Evolutionary conservation across 2,888 invertebrate species (phyloP).

Genomic region (Xestia ashworthii): DNA sequence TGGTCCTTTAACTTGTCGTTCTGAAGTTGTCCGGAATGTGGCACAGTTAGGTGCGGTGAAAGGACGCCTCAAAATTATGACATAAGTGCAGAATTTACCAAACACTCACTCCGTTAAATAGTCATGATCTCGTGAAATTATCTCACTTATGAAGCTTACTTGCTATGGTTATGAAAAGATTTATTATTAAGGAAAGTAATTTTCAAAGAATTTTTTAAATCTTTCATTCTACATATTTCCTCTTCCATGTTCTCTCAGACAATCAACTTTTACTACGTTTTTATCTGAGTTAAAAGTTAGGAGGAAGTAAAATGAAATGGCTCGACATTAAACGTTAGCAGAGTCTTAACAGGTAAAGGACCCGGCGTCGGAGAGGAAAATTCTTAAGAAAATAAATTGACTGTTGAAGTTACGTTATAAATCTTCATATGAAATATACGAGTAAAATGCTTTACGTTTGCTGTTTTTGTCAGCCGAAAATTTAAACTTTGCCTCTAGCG

Average conservation of each 20-base stretch:
- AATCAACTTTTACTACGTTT: conserved; percentile 66
- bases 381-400: conserved; percentile 49
- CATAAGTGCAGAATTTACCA: conserved; percentile 22
- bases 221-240: conserved; percentile 2
- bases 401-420: conserved; percentile 40
- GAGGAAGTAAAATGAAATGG: conserved; percentile 61
- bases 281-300: conserved; percentile 63
- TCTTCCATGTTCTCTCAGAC: conserved; percentile 49
- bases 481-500: conserved; percentile 32
- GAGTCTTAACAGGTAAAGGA: conserved; percentile 56
- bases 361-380: conserved; percentile 28
- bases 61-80: conserved; percentile 28
- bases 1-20: conserved; percentile 24
- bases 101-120: background rate
- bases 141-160: background rate
- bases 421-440: conserved; percentile 19
- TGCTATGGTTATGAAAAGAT: background rate
- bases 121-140: conserved; percentile 7
- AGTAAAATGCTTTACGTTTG: background rate
- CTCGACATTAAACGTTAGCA: conserved; percentile 59
- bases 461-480: conserved; percentile 26
- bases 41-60: conserved; percentile 11
- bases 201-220: background rate
- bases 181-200: background rate
- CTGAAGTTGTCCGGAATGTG: conserved; percentile 34